Base-by-base conservation (phyloP, 2,113 vertebrate species). In the Charadrius vociferus region DNA sequence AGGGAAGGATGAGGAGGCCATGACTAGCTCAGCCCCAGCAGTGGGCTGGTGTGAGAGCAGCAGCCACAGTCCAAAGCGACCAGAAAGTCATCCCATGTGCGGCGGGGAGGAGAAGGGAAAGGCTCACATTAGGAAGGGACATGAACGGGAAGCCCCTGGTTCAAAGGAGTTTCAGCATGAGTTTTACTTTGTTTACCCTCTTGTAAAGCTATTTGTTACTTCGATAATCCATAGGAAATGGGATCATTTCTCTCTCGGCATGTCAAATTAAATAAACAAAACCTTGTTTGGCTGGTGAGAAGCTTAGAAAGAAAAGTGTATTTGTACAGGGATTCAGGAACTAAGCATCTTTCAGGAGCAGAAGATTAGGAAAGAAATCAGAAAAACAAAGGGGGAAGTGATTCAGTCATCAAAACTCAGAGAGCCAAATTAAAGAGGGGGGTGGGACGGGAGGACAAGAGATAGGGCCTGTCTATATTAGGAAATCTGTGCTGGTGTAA, bases 191-290 rank as follows among this genome's bases (percentile, higher is more conserved):
- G 95, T 98, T 97, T 98, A 95, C 95, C 78, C 91, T 95, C 95
- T 97, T 93, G 94, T 97, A 95, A 96, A 91, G 93, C 95, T 96
- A 88, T 93, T 97, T 96, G 94, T 97, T 93, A 93, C 92, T 96
- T 96, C 0, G 50, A 94, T 97, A 98, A 98, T 98, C 96, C 95
- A 96, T 96, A 95, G 95, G 96, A 97, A 98, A 97, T 47, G 21
- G 80, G 94, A 97, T 97, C 78, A 94, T 97, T 97, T 96, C 91
- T 97, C 80, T 97, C 82, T 84, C 8, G 2, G 85, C 91, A 77
- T 93, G 96, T 97, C 97, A 96, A 97, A 97, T 98, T 97, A 97
- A 97, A 97, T 93, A 97, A 97, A 97, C 96, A 97, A 96, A 97
- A 96, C 91, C 70, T 93, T 97, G 81, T 95, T 96, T 97, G 96